phyloP scores from a whole-genome alignment of 2,888 invertebrate species.

The Drosophila meridionalis region DNA sequence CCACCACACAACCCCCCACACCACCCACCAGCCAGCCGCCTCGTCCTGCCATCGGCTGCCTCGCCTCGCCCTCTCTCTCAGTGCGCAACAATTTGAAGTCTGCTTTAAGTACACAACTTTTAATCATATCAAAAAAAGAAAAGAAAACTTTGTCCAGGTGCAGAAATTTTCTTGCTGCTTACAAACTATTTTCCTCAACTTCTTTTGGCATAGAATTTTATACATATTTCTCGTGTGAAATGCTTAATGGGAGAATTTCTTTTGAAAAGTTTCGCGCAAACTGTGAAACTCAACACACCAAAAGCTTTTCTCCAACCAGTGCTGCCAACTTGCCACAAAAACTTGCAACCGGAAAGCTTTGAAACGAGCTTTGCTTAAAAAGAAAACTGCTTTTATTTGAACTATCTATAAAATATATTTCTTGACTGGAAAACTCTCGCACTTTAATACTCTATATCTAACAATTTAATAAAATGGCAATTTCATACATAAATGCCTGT shows the following conservation, averaged over 20 bases:
- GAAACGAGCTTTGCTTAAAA: slow-evolving; percentile 1
- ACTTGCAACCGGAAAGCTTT: background rate
- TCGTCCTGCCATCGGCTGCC: slow-evolving; percentile 6
- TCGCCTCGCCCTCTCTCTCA: slow-evolving; percentile 1
- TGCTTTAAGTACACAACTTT: background rate
- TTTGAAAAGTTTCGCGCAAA: slow-evolving; percentile 34
- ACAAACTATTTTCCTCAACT: background rate
- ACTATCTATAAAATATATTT: slow-evolving; percentile 14
- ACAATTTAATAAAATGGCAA: too few relatives aligned
- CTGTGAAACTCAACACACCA: slow-evolving; percentile 36
- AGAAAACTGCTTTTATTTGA: slow-evolving; percentile 16
- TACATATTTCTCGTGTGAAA: background rate
- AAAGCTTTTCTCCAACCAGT: slow-evolving; percentile 19
- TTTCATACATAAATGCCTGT: too few relatives aligned
- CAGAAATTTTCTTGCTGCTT: background rate
- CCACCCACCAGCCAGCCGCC: background rate
- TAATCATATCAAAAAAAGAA: background rate
- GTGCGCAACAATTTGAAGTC: background rate
- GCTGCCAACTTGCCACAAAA: slow-evolving; percentile 42
- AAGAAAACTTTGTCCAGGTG: background rate
- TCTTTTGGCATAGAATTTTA: background rate
- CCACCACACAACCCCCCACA: slow-evolving; percentile 9
- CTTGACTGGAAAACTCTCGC: slow-evolving; percentile 11
- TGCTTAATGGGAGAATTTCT: background rate
- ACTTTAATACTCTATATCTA: background rate